Evolutionary conservation across 2,888 invertebrate species (phyloP).

Genomic region (Eupelmus urozonus): DNA sequence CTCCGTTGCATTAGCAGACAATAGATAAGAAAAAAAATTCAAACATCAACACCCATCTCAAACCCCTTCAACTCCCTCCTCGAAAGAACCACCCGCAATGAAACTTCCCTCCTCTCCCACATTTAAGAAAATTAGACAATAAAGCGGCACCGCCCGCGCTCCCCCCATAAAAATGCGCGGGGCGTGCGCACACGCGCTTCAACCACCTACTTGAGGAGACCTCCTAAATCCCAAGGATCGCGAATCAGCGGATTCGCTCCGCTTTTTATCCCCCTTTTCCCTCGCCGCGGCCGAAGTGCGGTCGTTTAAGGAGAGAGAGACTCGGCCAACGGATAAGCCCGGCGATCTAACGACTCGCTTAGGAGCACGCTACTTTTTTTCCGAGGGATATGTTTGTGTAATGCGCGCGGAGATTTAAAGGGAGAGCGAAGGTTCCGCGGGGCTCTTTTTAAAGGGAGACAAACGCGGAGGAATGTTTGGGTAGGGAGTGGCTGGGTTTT

Average conservation of each 20-base stretch:
- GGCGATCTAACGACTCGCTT: neutral
- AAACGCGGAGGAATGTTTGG: too few relatives aligned
- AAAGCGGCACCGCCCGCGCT: too few relatives aligned
- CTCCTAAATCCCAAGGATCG: neutral
- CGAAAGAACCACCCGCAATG: too few relatives aligned
- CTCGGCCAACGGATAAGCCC: neutral
- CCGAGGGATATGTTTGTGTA: too few relatives aligned
- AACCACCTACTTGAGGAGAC: neutral
- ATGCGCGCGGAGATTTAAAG: too few relatives aligned
- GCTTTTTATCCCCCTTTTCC: neutral
- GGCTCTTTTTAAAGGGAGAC: too few relatives aligned
- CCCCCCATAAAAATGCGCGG: too few relatives aligned
- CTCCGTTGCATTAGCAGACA: too few relatives aligned
- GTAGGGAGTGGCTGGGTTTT: too few relatives aligned
- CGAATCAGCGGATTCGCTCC: neutral
- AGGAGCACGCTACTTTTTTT: neutral
- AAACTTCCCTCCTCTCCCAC: neutral
- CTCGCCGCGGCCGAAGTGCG: neutral
- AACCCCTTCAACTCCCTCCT: neutral
- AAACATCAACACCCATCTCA: neutral
- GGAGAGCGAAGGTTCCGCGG: too few relatives aligned
- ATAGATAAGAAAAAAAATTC: neutral
- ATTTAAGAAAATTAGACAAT: conserved; percentile 4
- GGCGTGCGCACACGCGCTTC: too few relatives aligned
- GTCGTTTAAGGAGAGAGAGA: neutral